phyloP scores from a whole-genome alignment of 1,140 invertebrate species.

The Andricus grossulariae region DNA sequence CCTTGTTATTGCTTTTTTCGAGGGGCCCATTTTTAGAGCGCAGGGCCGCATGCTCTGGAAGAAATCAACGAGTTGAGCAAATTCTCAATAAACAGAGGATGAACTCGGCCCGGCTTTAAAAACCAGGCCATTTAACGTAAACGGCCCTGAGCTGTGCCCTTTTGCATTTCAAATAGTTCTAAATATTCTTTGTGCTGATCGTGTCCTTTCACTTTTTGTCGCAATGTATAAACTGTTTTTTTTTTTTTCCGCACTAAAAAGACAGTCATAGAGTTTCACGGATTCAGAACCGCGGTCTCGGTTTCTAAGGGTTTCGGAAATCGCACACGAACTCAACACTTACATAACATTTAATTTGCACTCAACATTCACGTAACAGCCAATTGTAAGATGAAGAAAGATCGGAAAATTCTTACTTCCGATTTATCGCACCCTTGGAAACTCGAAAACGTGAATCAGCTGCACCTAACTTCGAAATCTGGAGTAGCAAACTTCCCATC shows the following conservation, averaged over 20 bases:
- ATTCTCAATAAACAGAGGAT: constrained; percentile 48
- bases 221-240: constrained; percentile 17
- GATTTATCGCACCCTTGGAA: constrained; percentile 8
- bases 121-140: constrained; percentile 36
- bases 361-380: constrained; percentile 10
- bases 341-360: constrained; percentile 22
- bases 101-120: constrained; percentile 39
- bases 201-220: constrained; percentile 40
- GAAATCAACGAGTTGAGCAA: constrained; percentile 56
- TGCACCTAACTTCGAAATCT: constrained; percentile 18
- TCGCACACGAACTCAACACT: not conserved
- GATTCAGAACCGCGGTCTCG: constrained; percentile 9
- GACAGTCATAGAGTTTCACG: constrained; percentile 23
- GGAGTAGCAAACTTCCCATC: not conserved
- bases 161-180: constrained; percentile 32
- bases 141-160: constrained; percentile 41
- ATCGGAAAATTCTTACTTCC: not conserved
- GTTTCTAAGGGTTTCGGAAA: constrained; percentile 20
- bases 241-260: constrained; percentile 6
- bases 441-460: constrained; percentile 22
- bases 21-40: constrained; percentile 51
- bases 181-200: constrained; percentile 42
- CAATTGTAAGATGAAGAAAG: constrained; percentile 6
- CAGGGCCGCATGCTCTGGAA: constrained; percentile 48
- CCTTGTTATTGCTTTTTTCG: constrained; percentile 65